Base-by-base conservation (phyloP, 2,888 invertebrate genomes). In the Melipona beecheii region DNA sequence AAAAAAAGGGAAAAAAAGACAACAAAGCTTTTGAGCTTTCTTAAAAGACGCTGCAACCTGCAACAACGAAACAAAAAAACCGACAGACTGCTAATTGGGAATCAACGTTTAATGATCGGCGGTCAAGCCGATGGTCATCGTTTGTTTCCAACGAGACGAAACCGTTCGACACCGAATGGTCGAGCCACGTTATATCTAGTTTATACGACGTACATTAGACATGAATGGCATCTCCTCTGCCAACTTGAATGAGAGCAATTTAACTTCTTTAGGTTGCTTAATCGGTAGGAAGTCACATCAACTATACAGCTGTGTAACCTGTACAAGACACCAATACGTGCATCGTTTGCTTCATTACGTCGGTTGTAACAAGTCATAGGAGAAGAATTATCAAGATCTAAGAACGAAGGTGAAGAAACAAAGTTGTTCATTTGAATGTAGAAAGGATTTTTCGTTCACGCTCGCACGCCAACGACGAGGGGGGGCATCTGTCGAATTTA, bases 251-350 rank as follows among this genome's bases (percentile, higher is more conserved):
- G 94, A 94, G 94, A 94, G 94, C 94, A 94, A 94, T 94, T 94
- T 94, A 94, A 93, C 92, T 94, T 94, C 94, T 94, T 94, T 94
- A 94, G 93, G 94, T 93, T 94, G 94, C 93, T 94, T 94, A 94
- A 94, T 94, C 94, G 93, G 94, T 94, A 94, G 94, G 94, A 94
- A 94, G 94, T 94, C 94, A 93, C 94, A 94, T 94, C 92, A 92
- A 83, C 84, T 88, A 84, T 82, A 89, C 83, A 89, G 89, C 86
- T 83, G 86, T 86, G 83, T 86, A 87, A 89, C 87, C 87, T 83
- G 87, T 83, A 86, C 89, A 81, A 84, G 79, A 70, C 89, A 89
- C 89, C 89, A 89, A 89, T 87, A 89, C 89, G 84, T 81, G 74
- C 79, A 83, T 68, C 82, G 64, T 79, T 75, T 75, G 71, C 71